Evolutionary conservation across 2,797 vertebrate genomes (phyloP).

Genomic region (Manis javanica): DNA sequence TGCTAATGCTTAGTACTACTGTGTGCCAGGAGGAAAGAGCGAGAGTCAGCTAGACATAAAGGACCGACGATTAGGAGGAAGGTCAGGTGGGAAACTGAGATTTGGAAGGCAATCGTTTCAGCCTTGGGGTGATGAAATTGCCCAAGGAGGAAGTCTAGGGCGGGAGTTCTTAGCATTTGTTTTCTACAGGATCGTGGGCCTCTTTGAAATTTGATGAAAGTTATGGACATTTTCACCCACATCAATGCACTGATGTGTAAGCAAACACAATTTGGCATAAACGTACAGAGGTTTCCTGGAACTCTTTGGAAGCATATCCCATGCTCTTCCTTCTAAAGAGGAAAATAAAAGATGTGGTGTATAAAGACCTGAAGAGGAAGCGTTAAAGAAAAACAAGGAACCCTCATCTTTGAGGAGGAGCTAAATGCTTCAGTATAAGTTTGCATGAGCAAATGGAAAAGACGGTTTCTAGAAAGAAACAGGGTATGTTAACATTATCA

Average conservation of each 20-base stretch:
- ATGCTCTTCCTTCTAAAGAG: not conserved
- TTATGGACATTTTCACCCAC: not conserved
- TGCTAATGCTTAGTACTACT: conserved; percentile 12
- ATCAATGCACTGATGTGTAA: not conserved
- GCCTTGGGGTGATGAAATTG: not conserved
- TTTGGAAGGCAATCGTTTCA: conserved; percentile 1
- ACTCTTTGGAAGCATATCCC: conserved; percentile 1
- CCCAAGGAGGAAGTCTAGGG: not conserved
- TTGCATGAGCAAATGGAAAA: not conserved
- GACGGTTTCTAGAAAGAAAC: not conserved
- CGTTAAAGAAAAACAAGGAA: not conserved
- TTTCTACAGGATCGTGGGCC: not conserved
- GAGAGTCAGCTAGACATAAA: conserved; percentile 30
- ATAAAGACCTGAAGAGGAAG: not conserved
- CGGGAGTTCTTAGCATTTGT: conserved; percentile 18
- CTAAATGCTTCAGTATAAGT: not conserved
- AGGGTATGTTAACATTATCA: not conserved
- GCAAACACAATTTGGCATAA: not conserved
- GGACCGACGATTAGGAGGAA: not conserved
- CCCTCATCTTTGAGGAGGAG: not conserved
- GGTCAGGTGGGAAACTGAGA: not conserved
- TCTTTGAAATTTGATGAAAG: conserved; percentile 47
- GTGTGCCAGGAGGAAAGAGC: not conserved
- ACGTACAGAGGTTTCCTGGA: not conserved
- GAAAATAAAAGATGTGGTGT: not conserved